Evolutionary conservation across 2,797 vertebrate species (phyloP), one percentile per base, ranked within the genome.

Genomic region (Apodemus agrarius): DNA sequence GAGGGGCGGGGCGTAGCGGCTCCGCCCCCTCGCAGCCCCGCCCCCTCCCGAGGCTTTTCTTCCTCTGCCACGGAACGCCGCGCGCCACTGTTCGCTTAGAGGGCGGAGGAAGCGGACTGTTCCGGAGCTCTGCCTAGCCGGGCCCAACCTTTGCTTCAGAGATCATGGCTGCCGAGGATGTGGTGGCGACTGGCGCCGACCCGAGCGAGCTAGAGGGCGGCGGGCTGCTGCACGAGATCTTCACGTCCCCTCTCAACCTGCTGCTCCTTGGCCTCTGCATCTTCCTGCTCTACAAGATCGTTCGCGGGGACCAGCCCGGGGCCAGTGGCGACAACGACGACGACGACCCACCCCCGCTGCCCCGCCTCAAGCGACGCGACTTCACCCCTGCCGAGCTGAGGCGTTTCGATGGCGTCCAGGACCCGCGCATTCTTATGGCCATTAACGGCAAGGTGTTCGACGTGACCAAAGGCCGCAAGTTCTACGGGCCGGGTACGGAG

Each of bases 371-470:
- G 95, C 99, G 99, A 97, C 98, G 99, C 65, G 99, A 99, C 96
- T 99, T 99, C 93, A 99, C 99, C n/a, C 96, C 99, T 91, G 98
- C 98, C 0, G 98, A 99, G 87, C 98, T 99, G 96, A 98, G 99
- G 93, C 98, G 98, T 57, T 99, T 99, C 98, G 99, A 99, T 82
- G 99, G 99, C 8, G 29, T 97, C 19, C 97, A 98, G 79, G 96
- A 99, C 29, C 99, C 99, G 3, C 98, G 99, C 91, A 99, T 99
- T 97, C 99, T 99, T 83, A 99, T 99, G 99, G 99, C 99, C 88
- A 98, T 99, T 97, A 99, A 99, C 94, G 99, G 99, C 31, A 99
- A 99, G 98, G 99, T 99, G 96, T 99, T 99, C 98, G 99, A 99
- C 98, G 99, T 99, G 89, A 99, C 99, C 54, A 97, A 99, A 76